Conservation (phyloP, 2,797 vertebrate species). For the Orientallactaga sibirica region DNA sequence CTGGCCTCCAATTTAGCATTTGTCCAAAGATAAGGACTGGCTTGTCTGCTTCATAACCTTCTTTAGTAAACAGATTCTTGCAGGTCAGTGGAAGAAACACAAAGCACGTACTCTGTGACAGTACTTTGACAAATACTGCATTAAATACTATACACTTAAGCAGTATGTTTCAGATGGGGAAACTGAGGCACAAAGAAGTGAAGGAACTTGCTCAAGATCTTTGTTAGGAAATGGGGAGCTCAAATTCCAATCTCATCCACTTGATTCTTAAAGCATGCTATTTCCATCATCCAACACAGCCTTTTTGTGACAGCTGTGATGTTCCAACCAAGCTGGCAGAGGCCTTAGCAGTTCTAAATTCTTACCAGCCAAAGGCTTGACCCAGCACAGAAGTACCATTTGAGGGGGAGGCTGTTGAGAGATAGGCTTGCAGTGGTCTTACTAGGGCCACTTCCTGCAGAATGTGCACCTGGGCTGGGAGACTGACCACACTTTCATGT, state of each 20-base stretch:
- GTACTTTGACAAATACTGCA: neutral
- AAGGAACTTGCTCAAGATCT: conserved; percentile 28
- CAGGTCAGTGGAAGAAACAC: conserved; percentile 35
- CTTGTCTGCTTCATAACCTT: neutral
- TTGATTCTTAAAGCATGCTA: conserved; percentile 39
- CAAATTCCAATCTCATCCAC: neutral
- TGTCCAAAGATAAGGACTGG: neutral
- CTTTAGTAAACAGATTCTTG: conserved; percentile 22
- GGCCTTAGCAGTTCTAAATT: neutral
- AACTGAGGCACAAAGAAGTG: conserved; percentile 1
- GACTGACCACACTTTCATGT: neutral
- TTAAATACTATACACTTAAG: neutral
- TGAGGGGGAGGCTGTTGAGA: neutral
- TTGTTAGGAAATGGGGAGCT: neutral
- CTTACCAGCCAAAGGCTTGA: neutral
- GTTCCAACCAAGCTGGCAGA: neutral
- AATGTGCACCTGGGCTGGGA: neutral
- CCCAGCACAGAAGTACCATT: neutral
- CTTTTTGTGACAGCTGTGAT: neutral
- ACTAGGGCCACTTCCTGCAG: neutral
- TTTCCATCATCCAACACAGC: neutral
- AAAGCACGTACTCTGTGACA: neutral
- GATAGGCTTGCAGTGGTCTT: neutral
- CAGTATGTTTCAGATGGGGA: conserved; percentile 4
- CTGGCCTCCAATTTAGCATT: conserved; percentile 28